These are phyloP conservation scores for Machimus rusticus DNA, from an alignment of 2,888 invertebrate species.

Conservation along the genomic window DNA sequence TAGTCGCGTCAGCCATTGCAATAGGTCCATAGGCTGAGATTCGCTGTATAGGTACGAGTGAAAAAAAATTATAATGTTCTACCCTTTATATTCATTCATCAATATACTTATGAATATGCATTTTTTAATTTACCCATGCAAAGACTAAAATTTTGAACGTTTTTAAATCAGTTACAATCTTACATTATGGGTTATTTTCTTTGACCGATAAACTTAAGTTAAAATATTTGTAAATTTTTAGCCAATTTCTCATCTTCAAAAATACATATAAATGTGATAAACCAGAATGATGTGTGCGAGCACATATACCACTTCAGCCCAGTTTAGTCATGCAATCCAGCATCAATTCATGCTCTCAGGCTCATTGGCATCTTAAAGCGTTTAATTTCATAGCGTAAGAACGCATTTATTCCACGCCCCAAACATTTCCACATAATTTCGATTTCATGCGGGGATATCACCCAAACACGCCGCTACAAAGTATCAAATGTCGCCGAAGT, in stretches of 20 bases:
- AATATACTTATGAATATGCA: too few species aligned
- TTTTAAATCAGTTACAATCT: too few species aligned
- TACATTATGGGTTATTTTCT: too few species aligned
- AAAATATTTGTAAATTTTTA: background rate
- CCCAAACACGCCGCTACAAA: background rate
- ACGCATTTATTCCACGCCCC: background rate
- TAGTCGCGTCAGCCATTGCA: too few species aligned
- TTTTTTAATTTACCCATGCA: too few species aligned
- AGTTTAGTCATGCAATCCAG: background rate
- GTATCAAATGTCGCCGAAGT: background rate
- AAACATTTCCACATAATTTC: background rate
- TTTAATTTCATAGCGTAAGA: background rate
- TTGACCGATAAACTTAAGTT: too few species aligned
- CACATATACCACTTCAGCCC: background rate
- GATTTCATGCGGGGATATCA: background rate
- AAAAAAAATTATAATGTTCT: too few species aligned
- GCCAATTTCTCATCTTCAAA: background rate
- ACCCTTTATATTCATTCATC: too few species aligned
- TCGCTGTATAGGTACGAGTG: too few species aligned
- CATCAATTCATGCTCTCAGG: background rate
- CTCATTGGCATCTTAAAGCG: background rate
- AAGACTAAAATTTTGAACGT: too few species aligned
- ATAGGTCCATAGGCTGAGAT: too few species aligned
- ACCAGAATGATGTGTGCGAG: background rate
- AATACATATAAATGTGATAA: background rate